These are phyloP conservation scores for Patella depressa DNA, from an alignment of 2,888 invertebrate genomes.

Conservation along the genomic window DNA sequence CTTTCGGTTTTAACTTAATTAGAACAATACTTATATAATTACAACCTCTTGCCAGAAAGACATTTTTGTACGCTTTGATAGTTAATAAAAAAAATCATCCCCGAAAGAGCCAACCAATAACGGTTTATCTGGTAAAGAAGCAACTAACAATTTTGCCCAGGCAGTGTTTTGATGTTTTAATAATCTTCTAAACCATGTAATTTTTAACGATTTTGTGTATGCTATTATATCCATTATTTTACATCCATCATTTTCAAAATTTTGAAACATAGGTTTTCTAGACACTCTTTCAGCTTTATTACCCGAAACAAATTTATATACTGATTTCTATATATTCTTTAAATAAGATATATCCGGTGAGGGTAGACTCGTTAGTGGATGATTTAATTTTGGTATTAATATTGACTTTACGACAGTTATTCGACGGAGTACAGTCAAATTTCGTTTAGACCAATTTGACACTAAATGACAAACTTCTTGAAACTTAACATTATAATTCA, in stretches of 20 bases:
- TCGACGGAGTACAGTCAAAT: constrained; percentile 1
- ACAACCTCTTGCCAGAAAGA: neutral
- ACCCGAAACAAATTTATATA: neutral
- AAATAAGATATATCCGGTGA: neutral
- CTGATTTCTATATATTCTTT: neutral
- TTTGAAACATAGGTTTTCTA: neutral
- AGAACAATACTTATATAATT: neutral
- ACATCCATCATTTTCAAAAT: constrained; percentile 2
- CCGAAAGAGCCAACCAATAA: neutral
- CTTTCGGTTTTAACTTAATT: neutral
- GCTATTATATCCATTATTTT: neutral
- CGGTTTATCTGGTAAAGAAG: neutral
- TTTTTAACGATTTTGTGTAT: neutral
- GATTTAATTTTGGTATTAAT: neutral
- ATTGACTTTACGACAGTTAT: constrained; percentile 4
- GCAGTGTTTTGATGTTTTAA: neutral
- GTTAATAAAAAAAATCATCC: neutral
- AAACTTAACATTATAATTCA: neutral
- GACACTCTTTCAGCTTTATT: constrained; percentile 4
- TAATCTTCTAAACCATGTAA: constrained; percentile 1
- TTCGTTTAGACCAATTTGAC: neutral
- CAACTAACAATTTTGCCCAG: neutral
- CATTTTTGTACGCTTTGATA: neutral
- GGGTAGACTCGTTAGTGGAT: neutral
- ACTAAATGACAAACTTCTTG: neutral